These are phyloP conservation scores for Rousettus leschenaultii DNA, from an alignment of 2,113 vertebrate species.

Conservation along the genomic window DNA sequence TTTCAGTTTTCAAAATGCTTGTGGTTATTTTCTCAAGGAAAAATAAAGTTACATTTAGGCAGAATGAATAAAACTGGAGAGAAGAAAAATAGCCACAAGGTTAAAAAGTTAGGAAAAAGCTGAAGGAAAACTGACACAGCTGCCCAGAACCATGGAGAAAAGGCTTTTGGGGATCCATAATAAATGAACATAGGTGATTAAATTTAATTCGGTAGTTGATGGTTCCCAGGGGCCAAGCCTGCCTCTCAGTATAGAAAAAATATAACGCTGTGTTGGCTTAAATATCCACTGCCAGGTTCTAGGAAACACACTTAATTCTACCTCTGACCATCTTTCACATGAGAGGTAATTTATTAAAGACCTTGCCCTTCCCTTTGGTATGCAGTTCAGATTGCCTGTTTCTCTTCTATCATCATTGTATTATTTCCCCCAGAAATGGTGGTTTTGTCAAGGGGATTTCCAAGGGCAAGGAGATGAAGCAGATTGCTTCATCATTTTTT, in stretches of 20 bases:
- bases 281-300: constrained; percentile 7
- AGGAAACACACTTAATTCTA: constrained; percentile 42
- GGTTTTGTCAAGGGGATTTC: neutral
- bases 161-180: constrained; percentile 55
- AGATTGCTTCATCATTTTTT: constrained; percentile 1
- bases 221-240: constrained; percentile 46
- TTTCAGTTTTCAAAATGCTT: neutral
- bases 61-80: constrained; percentile 22
- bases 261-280: constrained; percentile 45
- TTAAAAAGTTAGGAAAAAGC: constrained; percentile 38
- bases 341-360: constrained; percentile 58
- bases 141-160: constrained; percentile 30
- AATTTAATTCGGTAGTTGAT: constrained; percentile 72
- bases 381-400: constrained; percentile 10
- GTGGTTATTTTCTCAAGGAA: neutral
- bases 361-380: constrained; percentile 30
- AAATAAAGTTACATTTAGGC: neutral
- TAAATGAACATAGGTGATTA: constrained; percentile 61
- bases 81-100: constrained; percentile 60
- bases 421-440: neutral
- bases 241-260: constrained; percentile 63
- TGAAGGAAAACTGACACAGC: constrained; percentile 50
- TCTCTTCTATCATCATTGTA: constrained; percentile 14
- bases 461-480: neutral
- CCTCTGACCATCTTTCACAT: constrained; percentile 49